Percentiles rank a stretch among this genome's conserved stretches.
Conservation (phyloP, 2,113 vertebrate species). For the Dicaeum eximium region DNA sequence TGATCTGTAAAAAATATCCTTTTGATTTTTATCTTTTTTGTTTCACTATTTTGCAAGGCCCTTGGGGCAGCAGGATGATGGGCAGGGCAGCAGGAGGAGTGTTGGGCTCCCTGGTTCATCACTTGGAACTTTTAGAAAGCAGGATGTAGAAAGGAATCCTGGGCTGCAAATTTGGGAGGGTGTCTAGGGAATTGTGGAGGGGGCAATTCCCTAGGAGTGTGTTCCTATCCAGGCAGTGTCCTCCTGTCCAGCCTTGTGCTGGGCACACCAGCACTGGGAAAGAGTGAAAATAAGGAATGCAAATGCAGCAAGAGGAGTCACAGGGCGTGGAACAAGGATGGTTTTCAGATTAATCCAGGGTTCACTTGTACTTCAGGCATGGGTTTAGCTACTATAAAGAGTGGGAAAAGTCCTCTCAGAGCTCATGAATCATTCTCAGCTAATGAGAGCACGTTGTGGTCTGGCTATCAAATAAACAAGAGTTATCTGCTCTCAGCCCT, state of each 20-base stretch:
- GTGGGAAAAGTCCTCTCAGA: not conserved
- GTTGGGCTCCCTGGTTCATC: not conserved
- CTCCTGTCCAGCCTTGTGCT: not conserved
- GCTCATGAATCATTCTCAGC: constrained; percentile 26
- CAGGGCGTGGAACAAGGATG: fast-evolving
- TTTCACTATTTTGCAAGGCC: not conserved
- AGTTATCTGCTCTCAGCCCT: not conserved
- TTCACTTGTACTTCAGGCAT: not conserved
- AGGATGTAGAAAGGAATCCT: not conserved
- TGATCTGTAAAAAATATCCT: not conserved
- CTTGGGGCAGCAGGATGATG: not conserved
- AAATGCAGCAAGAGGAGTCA: not conserved
- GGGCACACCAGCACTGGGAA: not conserved
- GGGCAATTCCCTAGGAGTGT: not conserved
- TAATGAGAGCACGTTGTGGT: not conserved
- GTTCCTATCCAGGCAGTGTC: not conserved
- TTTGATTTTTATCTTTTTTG: not conserved
- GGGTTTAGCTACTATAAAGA: not conserved
- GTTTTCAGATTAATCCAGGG: not conserved
- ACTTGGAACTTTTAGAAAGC: not conserved
- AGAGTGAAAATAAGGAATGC: not conserved
- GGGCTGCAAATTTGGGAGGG: not conserved
- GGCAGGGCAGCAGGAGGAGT: not conserved
- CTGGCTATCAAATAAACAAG: constrained; percentile 15
- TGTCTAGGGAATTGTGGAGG: no score